phyloP scores from a whole-genome alignment of 2,113 vertebrate species.

The Panthera leo region DNA sequence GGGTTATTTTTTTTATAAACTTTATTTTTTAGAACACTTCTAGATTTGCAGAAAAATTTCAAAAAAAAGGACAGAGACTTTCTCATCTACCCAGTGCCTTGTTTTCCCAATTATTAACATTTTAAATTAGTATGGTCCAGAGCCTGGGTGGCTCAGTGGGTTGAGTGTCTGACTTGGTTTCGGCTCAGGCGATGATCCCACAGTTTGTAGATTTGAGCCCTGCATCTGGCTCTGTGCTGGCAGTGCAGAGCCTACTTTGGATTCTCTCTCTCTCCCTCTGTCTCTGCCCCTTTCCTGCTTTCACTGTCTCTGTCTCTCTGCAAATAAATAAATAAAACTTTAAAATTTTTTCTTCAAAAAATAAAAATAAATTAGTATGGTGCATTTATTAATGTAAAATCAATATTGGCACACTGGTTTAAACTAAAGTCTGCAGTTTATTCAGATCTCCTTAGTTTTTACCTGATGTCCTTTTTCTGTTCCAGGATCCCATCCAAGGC shows the following conservation, averaged over 20 bases:
- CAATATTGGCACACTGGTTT: background rate
- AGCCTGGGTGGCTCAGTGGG: too few species aligned
- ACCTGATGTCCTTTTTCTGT: background rate
- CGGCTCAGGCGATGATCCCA: too few species aligned
- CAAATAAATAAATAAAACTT: too few species aligned
- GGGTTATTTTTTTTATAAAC: background rate
- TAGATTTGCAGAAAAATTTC: background rate
- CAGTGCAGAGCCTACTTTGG: too few species aligned
- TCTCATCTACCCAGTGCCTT: background rate
- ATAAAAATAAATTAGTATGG: background rate
- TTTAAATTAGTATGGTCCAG: background rate
- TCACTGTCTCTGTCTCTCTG: too few species aligned
- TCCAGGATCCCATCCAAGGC: background rate
- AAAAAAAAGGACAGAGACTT: background rate
- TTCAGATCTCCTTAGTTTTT: background rate
- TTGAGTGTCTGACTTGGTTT: too few species aligned
- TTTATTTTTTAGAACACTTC: constrained; percentile 13
- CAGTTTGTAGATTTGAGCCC: too few species aligned
- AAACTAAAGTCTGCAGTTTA: background rate
- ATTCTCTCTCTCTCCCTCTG: too few species aligned
- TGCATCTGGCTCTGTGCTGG: too few species aligned
- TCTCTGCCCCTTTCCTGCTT: too few species aligned
- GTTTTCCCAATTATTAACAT: background rate
- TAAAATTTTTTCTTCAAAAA: too few species aligned
- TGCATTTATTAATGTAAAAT: background rate